phyloP scores from a whole-genome alignment of 92 coral and sea anemone species.

The Zoanthus sociatus region DNA sequence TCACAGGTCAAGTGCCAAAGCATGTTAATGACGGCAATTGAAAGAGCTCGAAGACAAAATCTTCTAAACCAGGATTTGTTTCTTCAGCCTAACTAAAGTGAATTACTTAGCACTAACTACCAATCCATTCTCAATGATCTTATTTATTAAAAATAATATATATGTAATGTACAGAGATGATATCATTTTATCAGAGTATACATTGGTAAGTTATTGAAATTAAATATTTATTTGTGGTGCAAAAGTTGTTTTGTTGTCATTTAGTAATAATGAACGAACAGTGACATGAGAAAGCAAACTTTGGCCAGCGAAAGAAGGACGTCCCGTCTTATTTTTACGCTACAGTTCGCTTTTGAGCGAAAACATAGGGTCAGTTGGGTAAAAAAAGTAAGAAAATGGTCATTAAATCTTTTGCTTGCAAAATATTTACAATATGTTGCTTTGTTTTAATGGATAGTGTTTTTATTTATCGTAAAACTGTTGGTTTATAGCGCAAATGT shows the following conservation, averaged over 20 bases:
- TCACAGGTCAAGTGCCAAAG: constrained; percentile 97
- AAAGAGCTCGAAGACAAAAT: constrained; percentile 94
- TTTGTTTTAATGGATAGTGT: too few relatives aligned
- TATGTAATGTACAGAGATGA: constrained; percentile 36
- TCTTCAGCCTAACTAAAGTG: constrained; percentile 78
- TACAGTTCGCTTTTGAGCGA: too few relatives aligned
- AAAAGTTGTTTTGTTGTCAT: neutral
- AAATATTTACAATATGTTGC: too few relatives aligned
- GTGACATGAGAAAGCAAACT: too few relatives aligned
- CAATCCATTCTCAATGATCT: constrained; percentile 18
- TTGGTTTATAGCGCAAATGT: too few relatives aligned
- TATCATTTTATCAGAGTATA: constrained; percentile 40
- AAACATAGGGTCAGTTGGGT: too few relatives aligned
- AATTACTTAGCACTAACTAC: neutral
- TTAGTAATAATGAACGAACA: too few relatives aligned
- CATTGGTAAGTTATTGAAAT: constrained; percentile 41
- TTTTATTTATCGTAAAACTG: too few relatives aligned
- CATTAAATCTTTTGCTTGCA: too few relatives aligned
- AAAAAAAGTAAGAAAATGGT: too few relatives aligned
- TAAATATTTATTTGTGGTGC: constrained; percentile 51
- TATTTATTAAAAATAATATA: constrained; percentile 49
- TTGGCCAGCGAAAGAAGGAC: too few relatives aligned
- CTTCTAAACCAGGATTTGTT: constrained; percentile 94
- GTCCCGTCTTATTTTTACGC: too few relatives aligned
- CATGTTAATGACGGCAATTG: constrained; percentile 94